Evolutionary conservation across 2,797 vertebrate genomes (phyloP), one percentile per base, ranked within the genome.

Genomic region (Acipenser transmontanus): DNA sequence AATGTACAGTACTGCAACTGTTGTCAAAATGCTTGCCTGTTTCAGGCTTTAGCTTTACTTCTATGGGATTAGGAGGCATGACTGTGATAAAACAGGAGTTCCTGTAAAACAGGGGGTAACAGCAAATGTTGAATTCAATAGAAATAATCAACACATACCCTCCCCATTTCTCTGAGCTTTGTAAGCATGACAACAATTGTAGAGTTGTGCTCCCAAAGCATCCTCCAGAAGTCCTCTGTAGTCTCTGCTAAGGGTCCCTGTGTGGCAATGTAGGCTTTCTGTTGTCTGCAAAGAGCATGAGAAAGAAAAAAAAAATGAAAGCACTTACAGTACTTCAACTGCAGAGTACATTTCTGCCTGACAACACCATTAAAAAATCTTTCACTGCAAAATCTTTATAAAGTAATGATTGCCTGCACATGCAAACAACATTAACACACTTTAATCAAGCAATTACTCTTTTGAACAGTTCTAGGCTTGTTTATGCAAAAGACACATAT

Each of bases 161-260:
- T 90, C 85, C 97, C 97, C 96, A 99, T 99, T 89, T 99, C 97
- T 85, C 97, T 83, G 66, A 99, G 92, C 80, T 99, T 99, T 81
- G 97, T 99, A 49, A 99, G 92, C 97, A 99, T 99, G 70, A 99
- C 97, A 8, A 99, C 95, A 50, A 99, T 99, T 69, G 97, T 99
- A 64, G 97, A 99, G 84, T 99, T 99, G 85, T 99, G 97, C 67
- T 99, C 97, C 97, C 97, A 99, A 61, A 99, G 94, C 97, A 98
- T 98, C 79, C 97, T 89, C 97, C 97, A 99, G 84, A 99, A 99
- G 80, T 99, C 97, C 84, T 99, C 97, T 12, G 97, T 99, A 78
- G 97, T 99, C 87, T 99, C 97, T 72, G 97, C 95, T 87, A 99
- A 82, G 62, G 97, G 97, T 66, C 97, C 97, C 81, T 99, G 97